Evolutionary conservation across 2,797 vertebrate species (phyloP).

Genomic region (Syndactyla subalaris): DNA sequence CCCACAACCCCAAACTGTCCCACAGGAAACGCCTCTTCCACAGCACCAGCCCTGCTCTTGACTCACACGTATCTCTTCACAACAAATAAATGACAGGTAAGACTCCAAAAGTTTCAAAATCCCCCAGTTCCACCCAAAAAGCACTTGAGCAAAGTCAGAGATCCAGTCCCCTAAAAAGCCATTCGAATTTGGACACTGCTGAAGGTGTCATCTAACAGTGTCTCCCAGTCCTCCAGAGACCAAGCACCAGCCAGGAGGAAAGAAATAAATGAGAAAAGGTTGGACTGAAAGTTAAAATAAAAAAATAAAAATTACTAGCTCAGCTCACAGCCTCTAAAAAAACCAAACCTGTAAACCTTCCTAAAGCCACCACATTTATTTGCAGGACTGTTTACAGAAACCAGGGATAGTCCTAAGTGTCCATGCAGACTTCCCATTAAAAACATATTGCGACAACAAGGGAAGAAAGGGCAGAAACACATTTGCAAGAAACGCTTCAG

Average conservation of each 20-base stretch:
- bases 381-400: background rate
- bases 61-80: background rate
- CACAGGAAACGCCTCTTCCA: background rate
- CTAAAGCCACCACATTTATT: background rate
- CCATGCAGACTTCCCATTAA: background rate
- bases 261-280: background rate
- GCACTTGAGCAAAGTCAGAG: background rate
- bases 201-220: background rate
- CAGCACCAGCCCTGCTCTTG: background rate
- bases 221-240: background rate
- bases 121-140: background rate
- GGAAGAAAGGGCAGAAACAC: background rate
- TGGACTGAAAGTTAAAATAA: background rate
- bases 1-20: background rate
- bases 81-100: background rate
- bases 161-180: background rate
- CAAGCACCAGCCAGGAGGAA: background rate
- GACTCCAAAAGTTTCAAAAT: background rate
- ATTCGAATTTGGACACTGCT: background rate
- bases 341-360: background rate
- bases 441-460: background rate
- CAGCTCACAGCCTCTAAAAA: background rate
- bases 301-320: background rate
- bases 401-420: background rate
- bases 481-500: background rate